Conservation (phyloP, 1,140 invertebrate species). For the Drosophila orosa region DNA sequence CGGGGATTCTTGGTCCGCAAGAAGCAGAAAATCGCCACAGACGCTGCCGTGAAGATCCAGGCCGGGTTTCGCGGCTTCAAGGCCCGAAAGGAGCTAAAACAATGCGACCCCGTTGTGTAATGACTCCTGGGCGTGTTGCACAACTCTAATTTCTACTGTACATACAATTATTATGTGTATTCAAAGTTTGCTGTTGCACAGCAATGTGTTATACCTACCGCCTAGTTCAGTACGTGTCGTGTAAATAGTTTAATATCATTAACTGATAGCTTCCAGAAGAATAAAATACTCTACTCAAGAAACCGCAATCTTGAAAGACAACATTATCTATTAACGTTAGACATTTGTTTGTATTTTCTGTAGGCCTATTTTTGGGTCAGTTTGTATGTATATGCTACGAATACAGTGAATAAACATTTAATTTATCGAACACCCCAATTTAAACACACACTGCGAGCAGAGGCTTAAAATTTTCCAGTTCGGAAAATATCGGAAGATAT, state of each 20-base stretch:
- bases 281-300: slow-evolving; percentile 49
- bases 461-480: slow-evolving; percentile 19
- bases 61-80: slow-evolving; percentile 87
- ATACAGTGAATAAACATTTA: slow-evolving; percentile 44
- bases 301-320: slow-evolving; percentile 46
- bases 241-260: slow-evolving; percentile 44
- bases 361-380: slow-evolving; percentile 42
- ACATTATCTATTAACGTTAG: slow-evolving; percentile 38
- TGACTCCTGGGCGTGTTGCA: slow-evolving; percentile 6
- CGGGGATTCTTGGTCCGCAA: slow-evolving; percentile 90
- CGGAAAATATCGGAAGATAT: not conserved
- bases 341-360: slow-evolving; percentile 29
- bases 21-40: slow-evolving; percentile 85
- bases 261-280: slow-evolving; percentile 44
- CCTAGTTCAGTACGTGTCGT: slow-evolving; percentile 42
- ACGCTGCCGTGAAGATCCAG: slow-evolving; percentile 87
- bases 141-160: slow-evolving; percentile 38
- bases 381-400: slow-evolving; percentile 16
- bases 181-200: slow-evolving; percentile 30
- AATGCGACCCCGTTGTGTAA: slow-evolving; percentile 45
- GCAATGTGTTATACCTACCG: slow-evolving; percentile 26
- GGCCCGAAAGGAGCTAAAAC: slow-evolving; percentile 85
- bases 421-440: slow-evolving; percentile 10
- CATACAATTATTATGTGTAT: slow-evolving; percentile 47
- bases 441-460: not conserved